Base-by-base conservation (phyloP, 2,797 vertebrate species). In the Chromobotia macracanthus region DNA sequence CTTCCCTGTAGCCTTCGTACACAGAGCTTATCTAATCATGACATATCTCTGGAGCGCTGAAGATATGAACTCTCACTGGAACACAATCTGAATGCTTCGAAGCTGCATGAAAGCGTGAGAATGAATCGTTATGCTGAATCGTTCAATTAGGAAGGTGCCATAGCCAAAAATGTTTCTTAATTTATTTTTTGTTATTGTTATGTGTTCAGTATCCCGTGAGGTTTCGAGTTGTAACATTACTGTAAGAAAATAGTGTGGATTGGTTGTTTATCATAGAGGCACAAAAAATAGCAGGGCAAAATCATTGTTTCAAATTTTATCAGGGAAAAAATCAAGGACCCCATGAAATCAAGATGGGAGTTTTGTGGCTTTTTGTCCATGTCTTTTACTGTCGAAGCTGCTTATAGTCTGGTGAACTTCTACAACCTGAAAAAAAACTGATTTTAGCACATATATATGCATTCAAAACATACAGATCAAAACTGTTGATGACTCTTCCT, bases 21-120 rank as follows among this genome's bases (percentile, higher is more conserved):
- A 46, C 58, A 25, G 35, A 15, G 23, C 64, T 73, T 81, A 84
- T 86, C 80, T 84, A 80, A 83, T 81, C 68, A 28, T 31, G 31
- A 28, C 79, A 71, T 80, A 78, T 80, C 70, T 25, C 46, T 25
- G 72, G 79, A 41, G 70, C 75, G 38, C 58, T 51, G 46, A 66
- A 74, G 77, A 72, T 56, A 38, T 56, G 19, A 9, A 31, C 65
- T 23, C 55, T 70, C 48, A 46, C 38, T 44, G 50, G 76, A 86
- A 66, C 81, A 56, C 77, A 80, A 82, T 74, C 72, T 19, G 41
- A 75, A 63, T 9, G 18, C 53, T 72, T 44, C 2, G 13, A 56
- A 51, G 35, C 31, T n/a, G 66, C 67, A 78, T 15, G 66, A 69
- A 63, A 70, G 75, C 35, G 15, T 15, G 9, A 41, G 66, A 63